Percentiles rank a stretch among this genome's conserved stretches.
Conservation (phyloP, 2,113 vertebrate species). For the Coracopsis vasa region DNA sequence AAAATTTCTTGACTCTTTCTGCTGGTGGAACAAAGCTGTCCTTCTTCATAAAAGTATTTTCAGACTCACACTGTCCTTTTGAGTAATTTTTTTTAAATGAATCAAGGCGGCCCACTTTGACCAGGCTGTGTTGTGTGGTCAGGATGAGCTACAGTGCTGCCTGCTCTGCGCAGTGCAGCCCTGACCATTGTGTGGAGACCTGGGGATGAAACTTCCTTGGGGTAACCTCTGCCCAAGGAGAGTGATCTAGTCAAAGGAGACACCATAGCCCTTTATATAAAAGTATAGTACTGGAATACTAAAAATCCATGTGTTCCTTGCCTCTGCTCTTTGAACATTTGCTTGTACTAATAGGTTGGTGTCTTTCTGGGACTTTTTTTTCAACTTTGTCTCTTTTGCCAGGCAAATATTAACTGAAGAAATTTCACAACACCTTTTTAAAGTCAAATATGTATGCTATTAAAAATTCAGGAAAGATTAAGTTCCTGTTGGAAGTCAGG, state of each 20-base stretch:
- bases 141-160: neutral
- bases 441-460: neutral
- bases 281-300: neutral
- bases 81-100: neutral
- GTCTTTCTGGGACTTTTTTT: neutral
- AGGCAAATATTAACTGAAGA: neutral
- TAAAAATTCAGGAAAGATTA: neutral
- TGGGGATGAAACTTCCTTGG: neutral
- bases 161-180: neutral
- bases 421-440: neutral
- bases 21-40: neutral
- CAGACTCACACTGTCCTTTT: neutral
- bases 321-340: neutral
- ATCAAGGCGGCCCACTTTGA: neutral
- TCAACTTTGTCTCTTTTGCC: neutral
- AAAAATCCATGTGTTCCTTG: neutral
- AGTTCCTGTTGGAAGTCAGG: neutral
- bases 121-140: neutral
- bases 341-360: accelerated
- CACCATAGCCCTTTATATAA: neutral
- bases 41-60: neutral
- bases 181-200: neutral
- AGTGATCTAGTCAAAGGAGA: neutral
- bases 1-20: neutral
- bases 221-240: neutral